Evolutionary conservation across 2,797 vertebrate species (phyloP).

Genomic region (Silurus lanzhouensis): DNA sequence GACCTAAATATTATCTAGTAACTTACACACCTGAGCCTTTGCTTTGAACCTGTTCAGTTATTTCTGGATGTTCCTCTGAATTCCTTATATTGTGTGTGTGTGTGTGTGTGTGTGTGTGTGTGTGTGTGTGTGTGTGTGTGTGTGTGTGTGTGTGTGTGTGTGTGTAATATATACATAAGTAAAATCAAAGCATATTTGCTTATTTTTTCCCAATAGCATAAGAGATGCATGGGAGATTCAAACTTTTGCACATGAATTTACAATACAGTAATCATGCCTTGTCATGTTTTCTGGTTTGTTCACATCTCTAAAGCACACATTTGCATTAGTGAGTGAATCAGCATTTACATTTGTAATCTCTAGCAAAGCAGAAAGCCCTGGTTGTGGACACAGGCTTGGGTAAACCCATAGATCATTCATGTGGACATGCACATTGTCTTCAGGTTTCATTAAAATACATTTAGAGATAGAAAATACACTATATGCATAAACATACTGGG

Average conservation of each 20-base stretch:
- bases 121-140: too few species aligned
- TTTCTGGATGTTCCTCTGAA: too few species aligned
- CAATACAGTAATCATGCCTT: neutral
- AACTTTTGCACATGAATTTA: neutral
- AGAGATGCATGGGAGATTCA: neutral
- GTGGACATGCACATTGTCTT: neutral
- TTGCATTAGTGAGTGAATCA: conserved; percentile 38
- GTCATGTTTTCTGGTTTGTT: neutral
- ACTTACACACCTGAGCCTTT: neutral
- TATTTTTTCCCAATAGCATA: neutral
- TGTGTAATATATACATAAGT: too few species aligned
- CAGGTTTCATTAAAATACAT: too few species aligned
- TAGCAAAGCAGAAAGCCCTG: conserved; percentile 8
- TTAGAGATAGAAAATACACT: too few species aligned
- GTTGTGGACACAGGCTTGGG: neutral
- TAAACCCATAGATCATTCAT: conserved; percentile 12
- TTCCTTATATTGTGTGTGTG: too few species aligned
- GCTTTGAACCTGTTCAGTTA: too few species aligned
- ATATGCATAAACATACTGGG: too few species aligned
- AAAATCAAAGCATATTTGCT: neutral
- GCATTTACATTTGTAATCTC: conserved; percentile 15
- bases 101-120: too few species aligned
- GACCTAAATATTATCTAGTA: neutral
- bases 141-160: too few species aligned
- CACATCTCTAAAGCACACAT: conserved; percentile 19